Evolutionary conservation across 92 coral and sea anemone genomes (phyloP).

Genomic region (Parazoanthus darwini): DNA sequence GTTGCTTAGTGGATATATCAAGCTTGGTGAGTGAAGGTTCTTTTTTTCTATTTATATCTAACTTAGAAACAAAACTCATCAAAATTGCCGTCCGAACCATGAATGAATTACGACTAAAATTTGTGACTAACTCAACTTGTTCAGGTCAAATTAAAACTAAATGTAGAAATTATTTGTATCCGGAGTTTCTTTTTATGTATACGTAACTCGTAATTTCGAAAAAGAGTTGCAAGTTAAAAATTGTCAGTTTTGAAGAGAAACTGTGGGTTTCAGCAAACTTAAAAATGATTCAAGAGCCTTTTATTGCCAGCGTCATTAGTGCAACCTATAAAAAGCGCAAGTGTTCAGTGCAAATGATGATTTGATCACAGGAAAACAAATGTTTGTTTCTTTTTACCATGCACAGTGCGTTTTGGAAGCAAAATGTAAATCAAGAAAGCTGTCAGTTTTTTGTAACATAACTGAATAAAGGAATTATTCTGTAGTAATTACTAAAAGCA

Average conservation of each 20-base stretch:
- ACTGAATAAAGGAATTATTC: background rate
- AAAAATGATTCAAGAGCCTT: background rate
- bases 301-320: background rate
- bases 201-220: too few species aligned
- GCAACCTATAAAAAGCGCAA: background rate
- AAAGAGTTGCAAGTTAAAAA: background rate
- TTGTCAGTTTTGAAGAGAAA: background rate
- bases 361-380: background rate
- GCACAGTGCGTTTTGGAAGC: background rate
- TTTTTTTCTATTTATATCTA: background rate
- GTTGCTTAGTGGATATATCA: background rate
- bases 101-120: too few species aligned
- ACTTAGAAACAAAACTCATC: background rate
- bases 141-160: background rate
- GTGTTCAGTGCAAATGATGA: background rate
- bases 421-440: too few species aligned
- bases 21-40: background rate
- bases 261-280: too few species aligned
- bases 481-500: background rate
- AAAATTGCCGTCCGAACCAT: background rate
- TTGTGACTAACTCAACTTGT: background rate
- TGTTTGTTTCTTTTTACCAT: background rate
- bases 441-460: too few species aligned
- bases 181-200: background rate
- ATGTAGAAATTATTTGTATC: too few species aligned